These are phyloP conservation scores for Drosophila rufa DNA, from an alignment of 1,140 invertebrate genomes.

Conservation along the genomic window DNA sequence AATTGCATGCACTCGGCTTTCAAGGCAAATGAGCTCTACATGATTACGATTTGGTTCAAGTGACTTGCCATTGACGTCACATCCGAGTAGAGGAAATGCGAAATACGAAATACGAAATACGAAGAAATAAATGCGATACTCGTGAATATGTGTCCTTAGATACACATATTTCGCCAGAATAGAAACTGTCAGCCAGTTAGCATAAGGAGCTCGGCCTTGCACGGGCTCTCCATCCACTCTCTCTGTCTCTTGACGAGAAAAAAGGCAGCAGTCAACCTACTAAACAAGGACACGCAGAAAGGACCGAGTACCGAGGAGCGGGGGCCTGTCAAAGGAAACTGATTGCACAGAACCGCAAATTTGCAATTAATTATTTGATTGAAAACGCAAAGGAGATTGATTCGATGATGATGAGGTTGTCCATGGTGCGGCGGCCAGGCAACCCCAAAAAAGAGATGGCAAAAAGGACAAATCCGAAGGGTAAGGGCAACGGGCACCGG, in stretches of 20 bases:
- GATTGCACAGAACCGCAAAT: slow-evolving; percentile 47
- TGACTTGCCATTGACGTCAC: slow-evolving; percentile 59
- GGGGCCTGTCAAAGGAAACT: slow-evolving; percentile 27
- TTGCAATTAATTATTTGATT: slow-evolving; percentile 53
- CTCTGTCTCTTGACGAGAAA: slow-evolving; percentile 1
- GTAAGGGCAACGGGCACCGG: background rate
- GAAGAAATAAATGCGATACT: slow-evolving; percentile 38
- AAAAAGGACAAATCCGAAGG: slow-evolving; percentile 4
- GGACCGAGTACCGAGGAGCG: background rate
- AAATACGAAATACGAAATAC: slow-evolving; percentile 6
- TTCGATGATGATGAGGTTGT: slow-evolving; percentile 32
- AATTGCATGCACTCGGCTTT: slow-evolving; percentile 66
- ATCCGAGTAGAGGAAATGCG: slow-evolving; percentile 21
- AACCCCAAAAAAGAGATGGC: slow-evolving; percentile 16
- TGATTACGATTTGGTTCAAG: slow-evolving; percentile 75
- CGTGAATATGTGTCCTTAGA: slow-evolving; percentile 3
- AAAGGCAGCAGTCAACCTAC: slow-evolving; percentile 15
- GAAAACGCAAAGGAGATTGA: slow-evolving; percentile 46
- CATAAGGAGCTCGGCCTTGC: slow-evolving; percentile 39
- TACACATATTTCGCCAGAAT: slow-evolving; percentile 25
- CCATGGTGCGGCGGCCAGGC: slow-evolving; percentile 28
- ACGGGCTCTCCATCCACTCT: slow-evolving; percentile 2
- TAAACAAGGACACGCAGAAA: slow-evolving; percentile 9
- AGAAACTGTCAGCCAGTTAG: slow-evolving; percentile 43
- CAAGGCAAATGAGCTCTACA: slow-evolving; percentile 75